Percentiles rank a stretch among this genome's conserved stretches.
Evolutionary conservation across 1,140 invertebrate species (phyloP).

Genomic region (Mamestra configurata): DNA sequence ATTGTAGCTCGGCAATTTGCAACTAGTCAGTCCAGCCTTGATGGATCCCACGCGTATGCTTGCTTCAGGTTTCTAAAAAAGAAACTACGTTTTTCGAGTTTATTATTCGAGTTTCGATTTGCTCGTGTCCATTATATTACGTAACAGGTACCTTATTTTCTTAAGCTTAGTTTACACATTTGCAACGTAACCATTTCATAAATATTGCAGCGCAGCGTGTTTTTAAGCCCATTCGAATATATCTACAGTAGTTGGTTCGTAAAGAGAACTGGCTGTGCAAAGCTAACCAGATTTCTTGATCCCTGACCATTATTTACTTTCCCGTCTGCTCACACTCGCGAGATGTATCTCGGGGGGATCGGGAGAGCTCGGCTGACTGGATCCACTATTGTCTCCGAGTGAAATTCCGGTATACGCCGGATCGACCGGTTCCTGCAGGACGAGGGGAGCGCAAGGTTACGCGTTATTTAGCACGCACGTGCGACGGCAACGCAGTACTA

Average conservation of each 20-base stretch:
- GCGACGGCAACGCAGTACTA: slow-evolving; percentile 56
- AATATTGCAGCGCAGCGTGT: slow-evolving; percentile 6
- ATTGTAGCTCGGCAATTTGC: neutral
- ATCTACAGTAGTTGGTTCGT: slow-evolving; percentile 38
- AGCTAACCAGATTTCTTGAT: slow-evolving; percentile 49
- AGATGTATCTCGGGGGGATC: slow-evolving; percentile 23
- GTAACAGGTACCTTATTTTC: slow-evolving; percentile 11
- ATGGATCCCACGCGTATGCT: slow-evolving; percentile 20
- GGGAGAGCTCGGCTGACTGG: slow-evolving; percentile 54
- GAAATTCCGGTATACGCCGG: slow-evolving; percentile 61
- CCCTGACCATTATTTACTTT: slow-evolving; percentile 53
- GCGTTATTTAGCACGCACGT: slow-evolving; percentile 68
- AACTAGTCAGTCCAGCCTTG: slow-evolving; percentile 18
- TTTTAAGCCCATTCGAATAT: neutral
- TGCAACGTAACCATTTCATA: neutral
- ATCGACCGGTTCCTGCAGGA: slow-evolving; percentile 69
- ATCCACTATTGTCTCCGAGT: slow-evolving; percentile 59
- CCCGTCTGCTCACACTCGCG: slow-evolving; percentile 23
- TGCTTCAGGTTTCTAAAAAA: slow-evolving; percentile 41
- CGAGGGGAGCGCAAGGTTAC: slow-evolving; percentile 74
- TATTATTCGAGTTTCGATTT: neutral
- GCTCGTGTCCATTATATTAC: neutral
- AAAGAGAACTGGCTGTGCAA: slow-evolving; percentile 24
- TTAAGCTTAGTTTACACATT: slow-evolving; percentile 3
- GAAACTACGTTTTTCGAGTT: slow-evolving; percentile 19